Conservation (phyloP, 2,113 vertebrate genomes). For the Tetrao urogallus region DNA sequence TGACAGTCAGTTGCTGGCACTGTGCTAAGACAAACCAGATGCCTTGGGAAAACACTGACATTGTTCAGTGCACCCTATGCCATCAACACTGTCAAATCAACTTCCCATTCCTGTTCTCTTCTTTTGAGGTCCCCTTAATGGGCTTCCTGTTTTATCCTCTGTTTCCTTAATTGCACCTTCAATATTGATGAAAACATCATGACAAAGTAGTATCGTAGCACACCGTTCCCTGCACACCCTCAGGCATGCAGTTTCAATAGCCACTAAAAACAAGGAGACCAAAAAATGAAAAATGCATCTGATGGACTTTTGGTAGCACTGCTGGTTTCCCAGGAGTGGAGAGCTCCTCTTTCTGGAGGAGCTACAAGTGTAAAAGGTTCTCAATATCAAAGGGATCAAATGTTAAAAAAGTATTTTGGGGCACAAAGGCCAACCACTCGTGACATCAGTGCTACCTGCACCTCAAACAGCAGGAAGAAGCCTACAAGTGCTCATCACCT, state of each 20-base stretch:
- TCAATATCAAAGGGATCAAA: background rate
- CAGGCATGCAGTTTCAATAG: background rate
- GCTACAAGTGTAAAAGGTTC: background rate
- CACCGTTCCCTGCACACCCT: background rate
- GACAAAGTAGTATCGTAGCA: background rate
- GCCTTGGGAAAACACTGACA: background rate
- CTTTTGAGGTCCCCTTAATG: background rate
- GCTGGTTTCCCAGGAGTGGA: background rate
- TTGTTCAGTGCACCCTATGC: background rate
- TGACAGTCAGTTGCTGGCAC: background rate
- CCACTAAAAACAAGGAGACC: background rate
- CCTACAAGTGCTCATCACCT: background rate
- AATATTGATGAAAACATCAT: background rate
- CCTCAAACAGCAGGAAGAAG: background rate
- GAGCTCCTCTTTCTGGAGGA: background rate
- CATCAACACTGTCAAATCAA: background rate
- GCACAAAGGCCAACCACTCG: background rate
- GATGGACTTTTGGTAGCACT: background rate
- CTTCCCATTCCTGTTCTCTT: background rate
- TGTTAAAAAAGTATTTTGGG: background rate
- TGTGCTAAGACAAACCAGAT: background rate
- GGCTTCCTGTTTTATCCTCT: background rate
- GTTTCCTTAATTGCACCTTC: background rate
- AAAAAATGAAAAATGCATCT: background rate
- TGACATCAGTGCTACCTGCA: background rate